Evolutionary conservation across 2,113 vertebrate species (phyloP).

Genomic region (Paedocypris sp.): DNA sequence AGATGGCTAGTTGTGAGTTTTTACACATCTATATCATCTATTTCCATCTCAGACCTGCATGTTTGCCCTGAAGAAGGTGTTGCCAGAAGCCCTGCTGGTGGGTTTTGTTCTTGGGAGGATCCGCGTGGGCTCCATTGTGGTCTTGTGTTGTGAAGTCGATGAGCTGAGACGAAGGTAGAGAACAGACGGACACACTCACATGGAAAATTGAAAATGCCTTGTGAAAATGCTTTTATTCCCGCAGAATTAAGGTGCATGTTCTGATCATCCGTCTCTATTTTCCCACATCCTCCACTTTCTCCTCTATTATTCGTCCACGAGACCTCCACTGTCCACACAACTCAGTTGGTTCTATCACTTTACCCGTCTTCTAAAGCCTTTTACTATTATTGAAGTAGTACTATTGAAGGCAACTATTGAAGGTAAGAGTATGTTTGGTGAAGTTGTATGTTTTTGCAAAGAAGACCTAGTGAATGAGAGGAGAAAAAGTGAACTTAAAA

Average conservation of each 20-base stretch:
- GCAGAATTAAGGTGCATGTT: not conserved
- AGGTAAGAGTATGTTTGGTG: too few species aligned
- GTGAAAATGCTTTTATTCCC: not conserved
- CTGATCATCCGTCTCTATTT: not conserved
- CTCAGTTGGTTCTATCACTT: not conserved
- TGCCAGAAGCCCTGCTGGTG: not conserved
- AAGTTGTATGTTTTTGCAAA: too few species aligned
- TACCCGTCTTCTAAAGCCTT: not conserved
- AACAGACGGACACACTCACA: constrained; percentile 24
- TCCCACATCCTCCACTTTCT: not conserved
- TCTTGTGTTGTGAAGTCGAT: not conserved
- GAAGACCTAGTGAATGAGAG: too few species aligned
- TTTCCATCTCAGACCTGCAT: not conserved
- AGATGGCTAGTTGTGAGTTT: too few species aligned
- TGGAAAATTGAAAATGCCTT: constrained; percentile 18
- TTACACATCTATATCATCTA: not conserved
- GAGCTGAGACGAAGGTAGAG: not conserved
- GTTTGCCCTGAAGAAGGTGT: not conserved
- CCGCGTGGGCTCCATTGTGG: not conserved
- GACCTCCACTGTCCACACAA: not conserved
- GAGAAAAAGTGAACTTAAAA: too few species aligned
- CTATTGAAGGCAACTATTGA: too few species aligned
- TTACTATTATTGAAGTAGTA: not conserved
- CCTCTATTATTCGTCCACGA: not conserved
- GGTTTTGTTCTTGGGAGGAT: not conserved